Evolutionary conservation across 1,140 invertebrate species (phyloP), one percentile per base, ranked within the genome.

Genomic region (Drosophila ficusphila): DNA sequence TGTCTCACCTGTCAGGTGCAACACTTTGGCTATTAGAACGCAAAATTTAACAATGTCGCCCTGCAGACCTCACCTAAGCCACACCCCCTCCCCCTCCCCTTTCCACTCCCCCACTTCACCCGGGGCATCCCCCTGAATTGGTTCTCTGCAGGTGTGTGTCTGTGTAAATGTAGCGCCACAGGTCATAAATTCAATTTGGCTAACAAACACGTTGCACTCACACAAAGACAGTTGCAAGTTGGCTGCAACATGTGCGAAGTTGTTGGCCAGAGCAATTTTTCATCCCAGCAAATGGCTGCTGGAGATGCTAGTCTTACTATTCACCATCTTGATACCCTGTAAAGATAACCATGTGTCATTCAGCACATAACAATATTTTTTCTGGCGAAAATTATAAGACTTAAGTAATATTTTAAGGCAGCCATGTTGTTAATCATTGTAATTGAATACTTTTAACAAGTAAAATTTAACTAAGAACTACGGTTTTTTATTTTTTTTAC

Each of bases 141-240:
- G 19, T 18, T 36, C 25, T 16, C 39, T 19, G 12, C 34, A 18
- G 25, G 21, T 65, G 51, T 62, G 39, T 36, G 11, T 56, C 31
- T 52, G 47, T 68, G 57, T 58, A 42, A 62, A 53, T 61, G 72
- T 57, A 81, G 48, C 57, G 81, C 81, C 81, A 86, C 77, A 86
- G 82, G 81, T 86, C 81, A 88, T 86, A 86, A 86, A 86, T 86
- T 86, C 81, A 86, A 86, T 86, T 86, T 86, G 81, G 82, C 82
- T 81, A 86, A 81, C 81, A 86, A 83, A 83, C 81, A 83, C 74
- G 69, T 79, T 79, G 54, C 57, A 54, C 58, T 56, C 19, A 64
- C 19, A 61, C 33, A 48, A 23, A 67, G 25, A 47, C 67, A 83
- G 61, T 39, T 56, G 56, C 72, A 70, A 78, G 42, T 36, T 48